Evolutionary conservation across 2,888 invertebrate species (phyloP), one percentile per base, ranked within the genome.

Genomic region (Fragum fragum): DNA sequence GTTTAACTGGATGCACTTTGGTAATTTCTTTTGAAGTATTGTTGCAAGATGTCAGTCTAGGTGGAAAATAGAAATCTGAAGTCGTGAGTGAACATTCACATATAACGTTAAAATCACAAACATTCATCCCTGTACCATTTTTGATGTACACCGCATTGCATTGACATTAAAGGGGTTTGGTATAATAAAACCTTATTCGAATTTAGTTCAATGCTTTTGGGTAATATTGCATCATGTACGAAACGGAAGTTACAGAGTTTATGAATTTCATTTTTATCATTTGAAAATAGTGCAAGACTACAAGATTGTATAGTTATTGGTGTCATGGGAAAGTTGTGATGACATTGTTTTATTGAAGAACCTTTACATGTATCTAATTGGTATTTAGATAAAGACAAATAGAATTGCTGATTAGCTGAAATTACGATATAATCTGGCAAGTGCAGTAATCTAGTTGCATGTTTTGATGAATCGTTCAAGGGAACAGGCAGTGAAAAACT

Each of bases 391-490:
- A 81, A 18, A 1, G 74, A 42, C 28, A 71, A 23, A 29, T 74
- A 85, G 39, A 73, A 69, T 23, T 84, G 74, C 70, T 81, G 73
- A 32, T 81, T 52, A 47, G 23, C 18, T 21, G 71, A 81, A 14
- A 81, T 53, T 11, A 75, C 81, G 42, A 81, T 39, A 29, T 79
- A 79, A 14, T 70, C 47, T 47, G 79, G 79, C 7, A 76, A n/a
- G 59, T 73, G 39, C 9, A 79, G n/a, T 18, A 85, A 57, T 18
- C 78, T 75, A n/a, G 84, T 81, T n/a, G 84, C 84, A 79, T 81
- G 84, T 28, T 26, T 36, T 14, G 80, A 77, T 11, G 83, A 74
- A n/a, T 66, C 29, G 42, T 83, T 80, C 3, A 83, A 47, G 32
- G 84, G 84, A 14, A 84, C 81, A 2, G 84, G 81, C 1, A 81